Evolutionary conservation across 2,113 vertebrate genomes (phyloP), one percentile per base, ranked within the genome.

Genomic region (Bombycilla garrulus): DNA sequence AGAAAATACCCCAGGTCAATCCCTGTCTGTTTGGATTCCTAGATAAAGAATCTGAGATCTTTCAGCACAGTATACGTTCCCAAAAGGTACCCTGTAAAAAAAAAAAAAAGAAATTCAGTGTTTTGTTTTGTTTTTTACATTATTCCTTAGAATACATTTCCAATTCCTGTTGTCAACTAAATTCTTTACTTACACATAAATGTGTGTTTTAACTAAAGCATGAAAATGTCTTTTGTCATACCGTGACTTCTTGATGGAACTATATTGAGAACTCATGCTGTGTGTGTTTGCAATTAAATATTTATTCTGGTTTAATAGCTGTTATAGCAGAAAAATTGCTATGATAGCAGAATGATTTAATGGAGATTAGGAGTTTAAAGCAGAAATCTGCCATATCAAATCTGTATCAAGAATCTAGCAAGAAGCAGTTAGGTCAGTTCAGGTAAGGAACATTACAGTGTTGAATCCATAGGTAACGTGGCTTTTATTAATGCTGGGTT

Each of bases 281-380:
- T 48, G 54, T 25, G 26, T 83, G 58, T 81, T 89, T 95, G 24
- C 33, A 91, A 70, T 86, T 53, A 95, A 86, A 93, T 95, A 96
- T 94, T 95, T 94, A 94, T 91, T 51, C 48, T 77, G 62, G 6
- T 33, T 83, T 91, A 88, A 83, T 72, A 69, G 86, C 44, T 76
- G 38, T 74, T 90, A 40, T 5, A 82, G 48, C 36, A 65, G 71
- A 92, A 81, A 77, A 77, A 80, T 11, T 86, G 16, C 15, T 86
- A 69, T 72, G 67, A 51, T 56, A 60, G 23, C 35, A 60, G 48
- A 77, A 92, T 26, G 54, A 92, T 77, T 23, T 80, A 26, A 72
- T 51, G 25, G 29, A 72, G 36, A 56, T 51, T 60, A 83, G 56
- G 38, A 29, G 26, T 38, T 50, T 67, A 51, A 77, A 86, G 67